Evolutionary conservation across 2,888 invertebrate species (phyloP).

Genomic region (Allolobophora icterica): DNA sequence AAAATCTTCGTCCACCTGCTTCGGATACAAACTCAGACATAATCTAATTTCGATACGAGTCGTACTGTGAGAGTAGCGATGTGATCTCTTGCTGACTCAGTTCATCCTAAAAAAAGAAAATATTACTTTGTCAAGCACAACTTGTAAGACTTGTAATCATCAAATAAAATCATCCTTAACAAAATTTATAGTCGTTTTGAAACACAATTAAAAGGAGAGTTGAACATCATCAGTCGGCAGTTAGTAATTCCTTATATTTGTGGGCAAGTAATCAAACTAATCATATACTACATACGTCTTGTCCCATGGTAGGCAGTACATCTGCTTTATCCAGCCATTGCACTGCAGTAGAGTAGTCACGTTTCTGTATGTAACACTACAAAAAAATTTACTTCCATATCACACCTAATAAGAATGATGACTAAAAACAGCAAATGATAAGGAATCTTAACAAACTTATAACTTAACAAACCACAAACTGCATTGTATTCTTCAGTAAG

Average conservation of each 20-base stretch:
- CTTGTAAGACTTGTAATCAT: too few relatives aligned
- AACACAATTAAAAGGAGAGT: background rate
- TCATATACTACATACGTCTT: slow-evolving; percentile 55
- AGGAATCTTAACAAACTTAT: too few relatives aligned
- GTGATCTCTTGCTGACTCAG: background rate
- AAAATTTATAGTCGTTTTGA: background rate
- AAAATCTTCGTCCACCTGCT: background rate
- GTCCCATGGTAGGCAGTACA: slow-evolving; percentile 49
- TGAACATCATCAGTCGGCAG: background rate
- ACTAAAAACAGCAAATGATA: too few relatives aligned
- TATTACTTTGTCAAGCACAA: background rate
- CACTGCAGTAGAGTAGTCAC: slow-evolving; percentile 53
- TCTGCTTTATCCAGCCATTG: slow-evolving; percentile 56
- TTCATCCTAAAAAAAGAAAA: background rate
- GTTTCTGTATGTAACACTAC: slow-evolving; percentile 58
- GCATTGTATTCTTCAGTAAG: too few relatives aligned
- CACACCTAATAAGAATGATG: too few relatives aligned
- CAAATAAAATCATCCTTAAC: too few relatives aligned
- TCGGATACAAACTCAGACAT: background rate
- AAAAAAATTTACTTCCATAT: background rate
- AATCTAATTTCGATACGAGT: background rate
- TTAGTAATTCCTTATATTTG: background rate
- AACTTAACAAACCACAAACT: too few relatives aligned
- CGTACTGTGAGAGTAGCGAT: background rate
- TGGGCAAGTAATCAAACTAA: background rate